phyloP scores from a whole-genome alignment of 2,797 vertebrate genomes.

The Helicolenus hilgendorfi region DNA sequence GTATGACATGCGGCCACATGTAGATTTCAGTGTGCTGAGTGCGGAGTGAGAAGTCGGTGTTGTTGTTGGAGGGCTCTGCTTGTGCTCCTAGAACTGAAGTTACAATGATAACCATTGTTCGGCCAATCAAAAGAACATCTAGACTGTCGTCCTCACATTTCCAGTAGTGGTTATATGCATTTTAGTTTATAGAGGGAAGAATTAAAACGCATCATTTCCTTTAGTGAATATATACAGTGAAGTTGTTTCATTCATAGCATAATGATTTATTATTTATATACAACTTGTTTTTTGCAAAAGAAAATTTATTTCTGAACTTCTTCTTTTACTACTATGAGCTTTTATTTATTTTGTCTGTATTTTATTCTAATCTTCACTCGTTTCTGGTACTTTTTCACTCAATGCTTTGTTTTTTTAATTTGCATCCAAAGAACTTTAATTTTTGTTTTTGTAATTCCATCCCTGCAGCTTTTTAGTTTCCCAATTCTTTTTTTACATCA shows the following conservation, averaged over 20 bases:
- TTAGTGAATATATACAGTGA: constrained; percentile 16
- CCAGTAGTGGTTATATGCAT: constrained; percentile 40
- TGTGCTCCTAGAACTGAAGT: constrained; percentile 19
- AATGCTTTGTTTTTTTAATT: not conserved
- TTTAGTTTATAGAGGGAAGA: constrained; percentile 18
- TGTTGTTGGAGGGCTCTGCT: constrained; percentile 6
- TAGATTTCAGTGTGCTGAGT: not conserved
- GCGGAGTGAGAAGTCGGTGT: not conserved
- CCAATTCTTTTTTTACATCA: constrained; percentile 1
- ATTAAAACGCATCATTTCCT: constrained; percentile 6
- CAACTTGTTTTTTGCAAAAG: constrained; percentile 32
- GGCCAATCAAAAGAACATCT: constrained; percentile 25
- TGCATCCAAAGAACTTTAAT: constrained; percentile 65
- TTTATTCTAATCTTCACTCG: constrained; percentile 27
- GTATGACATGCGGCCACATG: not conserved
- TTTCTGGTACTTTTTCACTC: constrained; percentile 32
- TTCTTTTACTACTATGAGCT: constrained; percentile 70
- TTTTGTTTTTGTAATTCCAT: constrained; percentile 32
- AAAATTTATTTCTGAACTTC: constrained; percentile 16
- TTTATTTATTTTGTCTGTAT: constrained; percentile 65
- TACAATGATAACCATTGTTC: not conserved
- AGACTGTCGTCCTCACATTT: constrained; percentile 27
- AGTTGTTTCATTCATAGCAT: constrained; percentile 23
- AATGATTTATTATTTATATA: constrained; percentile 65
- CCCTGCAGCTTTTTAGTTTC: constrained; percentile 13